phyloP scores from a whole-genome alignment of 2,888 invertebrate species.

The Strigamia maritima region DNA sequence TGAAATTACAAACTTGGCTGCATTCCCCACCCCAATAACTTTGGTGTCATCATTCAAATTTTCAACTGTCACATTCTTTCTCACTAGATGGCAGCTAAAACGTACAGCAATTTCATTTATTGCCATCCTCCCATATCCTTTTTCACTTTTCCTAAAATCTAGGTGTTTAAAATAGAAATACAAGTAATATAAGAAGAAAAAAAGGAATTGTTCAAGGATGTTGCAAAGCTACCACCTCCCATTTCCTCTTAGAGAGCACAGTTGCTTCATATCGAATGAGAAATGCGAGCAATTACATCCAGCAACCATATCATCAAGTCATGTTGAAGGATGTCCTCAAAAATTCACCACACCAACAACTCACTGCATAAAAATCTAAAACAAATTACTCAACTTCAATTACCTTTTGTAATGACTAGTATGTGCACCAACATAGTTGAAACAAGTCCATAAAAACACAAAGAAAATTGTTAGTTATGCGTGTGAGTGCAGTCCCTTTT shows the following conservation, averaged over 20 bases:
- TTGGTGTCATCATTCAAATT: background rate
- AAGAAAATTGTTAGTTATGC: background rate
- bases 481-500: background rate
- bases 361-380: background rate
- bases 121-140: background rate
- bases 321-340: conserved; percentile 5
- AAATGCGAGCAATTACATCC: background rate
- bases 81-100: background rate
- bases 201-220: background rate
- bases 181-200: background rate
- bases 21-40: no score
- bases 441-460: background rate
- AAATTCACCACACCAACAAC: background rate
- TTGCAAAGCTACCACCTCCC: background rate
- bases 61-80: background rate
- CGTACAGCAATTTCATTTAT: background rate
- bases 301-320: background rate
- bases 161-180: background rate
- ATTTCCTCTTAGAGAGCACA: background rate
- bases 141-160: background rate
- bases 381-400: conserved; percentile 19
- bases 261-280: background rate
- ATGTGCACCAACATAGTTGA: background rate
- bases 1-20: no score
- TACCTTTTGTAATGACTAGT: background rate